Conservation (phyloP, 2,797 vertebrate species). For the Lutjanus campechanus region DNA sequence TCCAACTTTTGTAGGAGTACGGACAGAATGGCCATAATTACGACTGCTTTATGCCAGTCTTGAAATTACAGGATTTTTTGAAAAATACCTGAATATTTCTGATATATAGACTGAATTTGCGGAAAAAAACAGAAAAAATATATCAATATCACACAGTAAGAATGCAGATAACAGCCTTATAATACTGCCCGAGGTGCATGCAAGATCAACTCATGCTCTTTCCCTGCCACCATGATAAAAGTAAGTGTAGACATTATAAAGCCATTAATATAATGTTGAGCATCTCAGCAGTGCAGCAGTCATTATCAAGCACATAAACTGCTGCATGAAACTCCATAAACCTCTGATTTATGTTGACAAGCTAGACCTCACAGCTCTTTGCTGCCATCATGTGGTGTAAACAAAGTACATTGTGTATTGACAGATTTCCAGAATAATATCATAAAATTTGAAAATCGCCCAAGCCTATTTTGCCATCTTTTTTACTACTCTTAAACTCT, state of each 20-base stretch:
- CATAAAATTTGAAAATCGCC: neutral
- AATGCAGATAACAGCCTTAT: neutral
- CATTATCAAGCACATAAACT: neutral
- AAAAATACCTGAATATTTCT: neutral
- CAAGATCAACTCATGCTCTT: neutral
- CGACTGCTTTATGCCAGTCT: neutral
- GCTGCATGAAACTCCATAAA: constrained; percentile 18
- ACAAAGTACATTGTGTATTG: neutral
- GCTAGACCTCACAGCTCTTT: constrained; percentile 3
- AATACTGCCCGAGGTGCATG: neutral
- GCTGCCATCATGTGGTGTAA: constrained; percentile 49
- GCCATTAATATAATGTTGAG: neutral
- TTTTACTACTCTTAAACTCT: constrained; percentile 26
- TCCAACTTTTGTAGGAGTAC: too few species aligned
- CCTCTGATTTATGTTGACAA: neutral
- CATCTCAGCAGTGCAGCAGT: neutral
- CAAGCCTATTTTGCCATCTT: constrained; percentile 5
- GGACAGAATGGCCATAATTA: neutral
- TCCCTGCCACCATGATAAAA: neutral
- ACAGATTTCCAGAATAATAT: neutral
- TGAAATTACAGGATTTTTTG: neutral
- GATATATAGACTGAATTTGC: neutral
- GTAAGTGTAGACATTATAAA: neutral
- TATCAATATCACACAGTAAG: neutral
- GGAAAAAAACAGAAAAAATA: neutral